These are phyloP conservation scores for Chrysoperla carnea DNA, from an alignment of 1,140 invertebrate genomes.

Conservation along the genomic window DNA sequence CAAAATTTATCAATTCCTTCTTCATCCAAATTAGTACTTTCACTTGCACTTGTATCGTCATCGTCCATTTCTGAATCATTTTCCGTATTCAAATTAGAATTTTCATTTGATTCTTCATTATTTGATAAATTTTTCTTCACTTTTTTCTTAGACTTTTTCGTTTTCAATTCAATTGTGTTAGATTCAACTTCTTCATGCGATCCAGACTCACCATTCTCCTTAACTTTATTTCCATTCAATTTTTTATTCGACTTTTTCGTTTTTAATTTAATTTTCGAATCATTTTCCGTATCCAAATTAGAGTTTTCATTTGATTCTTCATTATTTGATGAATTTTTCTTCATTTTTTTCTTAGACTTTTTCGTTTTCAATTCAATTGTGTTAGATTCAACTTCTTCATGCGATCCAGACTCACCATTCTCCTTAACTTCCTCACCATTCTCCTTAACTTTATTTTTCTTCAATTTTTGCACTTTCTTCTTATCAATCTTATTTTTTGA, in stretches of 20 bases:
- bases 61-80: no score
- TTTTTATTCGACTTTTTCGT: slow-evolving; percentile 5
- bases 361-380: slow-evolving; percentile 7
- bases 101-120: slow-evolving; percentile 2
- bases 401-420: no score
- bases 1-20: no score
- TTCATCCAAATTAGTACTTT: no score
- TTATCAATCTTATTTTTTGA: slow-evolving; percentile 8
- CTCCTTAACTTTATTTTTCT: slow-evolving; percentile 4
- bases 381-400: slow-evolving; percentile 1
- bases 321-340: slow-evolving; percentile 4
- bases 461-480: slow-evolving; percentile 15
- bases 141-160: slow-evolving; percentile 15
- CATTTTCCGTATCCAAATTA: slow-evolving; percentile 7
- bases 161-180: slow-evolving; percentile 3
- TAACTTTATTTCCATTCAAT: no score
- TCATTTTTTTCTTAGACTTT: slow-evolving; percentile 18
- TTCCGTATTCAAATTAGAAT: slow-evolving; percentile 2
- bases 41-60: no score
- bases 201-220: no score
- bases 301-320: slow-evolving; percentile 6
- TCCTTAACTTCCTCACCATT: no score
- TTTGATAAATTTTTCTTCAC: slow-evolving; percentile 12
- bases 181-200: no score
- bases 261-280: slow-evolving; percentile 1